Evolutionary conservation across 2,797 vertebrate genomes (phyloP).

Genomic region (Pelodytes ibericus): DNA sequence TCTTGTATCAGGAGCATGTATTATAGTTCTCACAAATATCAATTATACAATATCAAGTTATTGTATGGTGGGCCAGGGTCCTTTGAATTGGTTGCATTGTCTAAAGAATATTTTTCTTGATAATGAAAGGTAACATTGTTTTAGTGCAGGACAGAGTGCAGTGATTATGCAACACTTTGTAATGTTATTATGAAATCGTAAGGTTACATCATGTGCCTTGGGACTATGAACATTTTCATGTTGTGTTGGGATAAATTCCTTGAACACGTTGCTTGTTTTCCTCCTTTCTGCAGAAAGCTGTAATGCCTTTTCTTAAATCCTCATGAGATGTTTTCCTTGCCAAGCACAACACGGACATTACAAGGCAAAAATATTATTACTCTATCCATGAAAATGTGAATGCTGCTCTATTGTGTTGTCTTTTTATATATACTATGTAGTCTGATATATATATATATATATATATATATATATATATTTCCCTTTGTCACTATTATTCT

Average conservation of each 20-base stretch:
- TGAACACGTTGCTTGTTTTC: constrained; percentile 43
- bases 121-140: not conserved
- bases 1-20: too few species aligned
- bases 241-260: constrained; percentile 32
- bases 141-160: not conserved
- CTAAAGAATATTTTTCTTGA: not conserved
- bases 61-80: too few species aligned
- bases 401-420: too few species aligned
- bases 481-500: too few species aligned
- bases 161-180: constrained; percentile 25
- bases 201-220: constrained; percentile 1
- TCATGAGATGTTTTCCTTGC: constrained; percentile 32
- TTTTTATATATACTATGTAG: too few species aligned
- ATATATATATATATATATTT: too few species aligned
- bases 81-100: too few species aligned
- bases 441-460: too few species aligned
- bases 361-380: constrained; percentile 1
- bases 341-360: constrained; percentile 28
- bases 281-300: not conserved
- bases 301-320: constrained; percentile 13
- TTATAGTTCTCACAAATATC: too few species aligned
- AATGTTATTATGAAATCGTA: constrained; percentile 31
- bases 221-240: constrained; percentile 20
- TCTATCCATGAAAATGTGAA: too few species aligned
- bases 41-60: too few species aligned